These are phyloP conservation scores for Grammomys surdaster DNA, from an alignment of 2,113 vertebrate species.

Conservation along the genomic window DNA sequence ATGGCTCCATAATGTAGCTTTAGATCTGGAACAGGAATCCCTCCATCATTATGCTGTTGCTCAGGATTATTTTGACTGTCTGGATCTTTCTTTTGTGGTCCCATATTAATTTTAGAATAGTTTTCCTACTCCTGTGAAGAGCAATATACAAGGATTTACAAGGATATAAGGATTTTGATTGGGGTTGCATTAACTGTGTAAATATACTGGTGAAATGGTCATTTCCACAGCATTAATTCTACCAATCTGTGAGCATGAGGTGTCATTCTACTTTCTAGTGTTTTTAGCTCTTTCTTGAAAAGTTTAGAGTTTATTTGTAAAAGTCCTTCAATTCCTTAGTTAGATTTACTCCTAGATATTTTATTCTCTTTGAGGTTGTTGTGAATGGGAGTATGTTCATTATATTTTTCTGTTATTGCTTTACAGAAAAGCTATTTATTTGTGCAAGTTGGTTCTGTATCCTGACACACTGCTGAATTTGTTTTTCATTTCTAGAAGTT, in stretches of 20 bases:
- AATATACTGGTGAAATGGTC: neutral
- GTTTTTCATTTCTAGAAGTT: neutral
- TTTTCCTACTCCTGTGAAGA: neutral
- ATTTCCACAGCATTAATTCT: neutral
- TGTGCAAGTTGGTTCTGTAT: neutral
- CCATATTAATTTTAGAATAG: neutral
- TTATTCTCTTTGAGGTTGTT: neutral
- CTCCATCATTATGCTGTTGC: neutral
- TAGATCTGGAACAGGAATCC: neutral
- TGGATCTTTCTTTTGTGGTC: neutral
- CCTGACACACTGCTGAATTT: neutral
- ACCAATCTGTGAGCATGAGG: neutral
- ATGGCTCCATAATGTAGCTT: neutral
- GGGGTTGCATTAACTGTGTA: neutral
- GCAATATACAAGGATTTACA: too few species aligned
- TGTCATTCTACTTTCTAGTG: neutral
- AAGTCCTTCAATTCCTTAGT: neutral
- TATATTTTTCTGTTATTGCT: neutral
- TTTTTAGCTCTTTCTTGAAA: neutral
- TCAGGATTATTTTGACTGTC: neutral
- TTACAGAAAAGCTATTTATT: neutral
- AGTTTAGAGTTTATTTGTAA: neutral
- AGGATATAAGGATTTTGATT: neutral
- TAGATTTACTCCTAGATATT: neutral
- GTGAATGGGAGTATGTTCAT: neutral